Evolutionary conservation across 2,888 invertebrate species (phyloP).

Genomic region (Torymus aiolomorphi): DNA sequence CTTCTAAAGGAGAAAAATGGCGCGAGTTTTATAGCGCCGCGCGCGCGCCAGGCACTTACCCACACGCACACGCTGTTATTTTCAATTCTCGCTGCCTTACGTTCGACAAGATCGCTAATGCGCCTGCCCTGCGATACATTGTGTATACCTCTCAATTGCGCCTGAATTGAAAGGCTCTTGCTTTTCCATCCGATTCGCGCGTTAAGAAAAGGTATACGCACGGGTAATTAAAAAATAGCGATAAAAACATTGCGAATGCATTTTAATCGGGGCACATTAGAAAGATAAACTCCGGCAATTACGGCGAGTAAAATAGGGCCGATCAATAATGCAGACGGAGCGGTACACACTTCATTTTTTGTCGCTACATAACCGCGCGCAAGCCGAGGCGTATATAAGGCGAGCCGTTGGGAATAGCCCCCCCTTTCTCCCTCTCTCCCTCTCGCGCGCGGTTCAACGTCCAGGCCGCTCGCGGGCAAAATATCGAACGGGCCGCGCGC

Average conservation of each 20-base stretch:
- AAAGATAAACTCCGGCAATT: conserved; percentile 5
- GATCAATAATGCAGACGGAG: conserved; percentile 16
- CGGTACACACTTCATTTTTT: background rate
- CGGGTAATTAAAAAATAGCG: too few relatives aligned
- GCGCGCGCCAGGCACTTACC: too few relatives aligned
- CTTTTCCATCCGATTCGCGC: too few relatives aligned
- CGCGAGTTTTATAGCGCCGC: conserved; percentile 24
- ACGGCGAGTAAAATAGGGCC: conserved; percentile 5
- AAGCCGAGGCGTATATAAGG: background rate
- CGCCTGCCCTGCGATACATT: too few relatives aligned
- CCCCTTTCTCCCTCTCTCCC: background rate
- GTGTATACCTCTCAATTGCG: too few relatives aligned
- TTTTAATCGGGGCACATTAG: background rate
- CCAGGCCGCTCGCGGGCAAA: conserved; percentile 37
- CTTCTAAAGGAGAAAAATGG: conserved; percentile 18
- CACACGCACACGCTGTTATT: too few relatives aligned
- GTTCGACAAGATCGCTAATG: too few relatives aligned
- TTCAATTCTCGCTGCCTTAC: too few relatives aligned
- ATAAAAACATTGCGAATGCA: background rate
- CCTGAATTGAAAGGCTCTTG: too few relatives aligned
- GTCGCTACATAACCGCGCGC: background rate
- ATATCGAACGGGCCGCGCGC: conserved; percentile 58
- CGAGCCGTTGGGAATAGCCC: conserved; percentile 15
- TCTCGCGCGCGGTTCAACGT: conserved; percentile 51
- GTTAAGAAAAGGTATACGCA: too few relatives aligned